Conservation (phyloP, 2,113 vertebrate species). For the Hassar affinis region DNA sequence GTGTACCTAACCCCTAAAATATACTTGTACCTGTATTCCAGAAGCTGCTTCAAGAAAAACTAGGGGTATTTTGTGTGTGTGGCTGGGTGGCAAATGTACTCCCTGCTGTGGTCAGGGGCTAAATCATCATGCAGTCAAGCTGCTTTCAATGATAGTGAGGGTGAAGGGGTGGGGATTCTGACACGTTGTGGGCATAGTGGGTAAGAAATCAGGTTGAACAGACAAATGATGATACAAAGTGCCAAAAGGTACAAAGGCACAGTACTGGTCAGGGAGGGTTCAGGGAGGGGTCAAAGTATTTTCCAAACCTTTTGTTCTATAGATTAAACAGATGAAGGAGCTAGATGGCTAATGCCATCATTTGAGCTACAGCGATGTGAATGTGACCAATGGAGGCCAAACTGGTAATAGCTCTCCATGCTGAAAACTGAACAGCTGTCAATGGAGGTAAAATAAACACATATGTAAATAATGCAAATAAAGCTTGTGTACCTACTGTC, state of each 20-base stretch:
- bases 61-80: constrained; percentile 7
- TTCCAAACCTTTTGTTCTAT: constrained; percentile 2
- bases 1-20: background rate
- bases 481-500: no score
- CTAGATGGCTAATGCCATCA: background rate
- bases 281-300: background rate
- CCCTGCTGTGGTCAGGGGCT: background rate
- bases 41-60: background rate
- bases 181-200: background rate
- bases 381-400: background rate
- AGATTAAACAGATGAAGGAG: background rate
- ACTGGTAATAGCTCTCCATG: background rate
- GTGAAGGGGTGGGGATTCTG: background rate
- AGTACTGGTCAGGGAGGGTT: background rate
- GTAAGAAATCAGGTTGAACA: background rate
- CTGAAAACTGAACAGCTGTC: background rate
- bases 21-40: background rate
- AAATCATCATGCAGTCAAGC: background rate
- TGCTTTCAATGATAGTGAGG: background rate
- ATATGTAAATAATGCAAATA: background rate
- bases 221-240: background rate
- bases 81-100: background rate
- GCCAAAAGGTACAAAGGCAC: background rate
- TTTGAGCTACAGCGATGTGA: background rate
- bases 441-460: background rate